Evolutionary conservation across 2,888 invertebrate genomes (phyloP).

Genomic region (Nemotelus pantherinus): DNA sequence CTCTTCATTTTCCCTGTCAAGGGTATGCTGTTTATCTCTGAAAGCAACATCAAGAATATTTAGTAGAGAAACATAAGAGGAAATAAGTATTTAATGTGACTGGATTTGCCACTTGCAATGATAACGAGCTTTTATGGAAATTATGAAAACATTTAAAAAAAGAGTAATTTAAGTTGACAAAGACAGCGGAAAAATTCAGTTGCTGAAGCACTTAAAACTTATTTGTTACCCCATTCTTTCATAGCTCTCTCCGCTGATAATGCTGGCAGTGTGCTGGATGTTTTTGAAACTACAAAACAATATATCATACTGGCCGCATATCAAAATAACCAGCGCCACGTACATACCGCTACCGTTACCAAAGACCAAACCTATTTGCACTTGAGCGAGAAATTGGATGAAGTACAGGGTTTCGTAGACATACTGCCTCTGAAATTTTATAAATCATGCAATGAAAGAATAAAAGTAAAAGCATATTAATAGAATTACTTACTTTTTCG

Average conservation of each 20-base stretch:
- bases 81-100: background rate
- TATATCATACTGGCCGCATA: conserved; percentile 60
- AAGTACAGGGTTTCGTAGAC: conserved; percentile 54
- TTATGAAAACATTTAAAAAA: too few relatives aligned
- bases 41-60: background rate
- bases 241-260: background rate
- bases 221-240: too few relatives aligned
- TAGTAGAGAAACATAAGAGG: background rate
- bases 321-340: conserved; percentile 57
- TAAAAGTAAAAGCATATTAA: background rate
- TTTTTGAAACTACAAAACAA: conserved; percentile 60
- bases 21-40: background rate
- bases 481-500: conserved; percentile 53
- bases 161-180: too few relatives aligned
- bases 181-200: too few relatives aligned
- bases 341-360: conserved; percentile 58
- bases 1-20: conserved; percentile 23
- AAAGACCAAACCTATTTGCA: conserved; percentile 57
- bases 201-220: too few relatives aligned
- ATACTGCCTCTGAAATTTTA: conserved; percentile 24
- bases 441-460: background rate
- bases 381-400: conserved; percentile 59
- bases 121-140: too few relatives aligned
- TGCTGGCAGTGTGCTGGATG: conserved; percentile 55
- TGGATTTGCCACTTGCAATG: too few relatives aligned